Evolutionary conservation across 2,113 vertebrate genomes (phyloP).

Genomic region (Atlantisia rogersi): DNA sequence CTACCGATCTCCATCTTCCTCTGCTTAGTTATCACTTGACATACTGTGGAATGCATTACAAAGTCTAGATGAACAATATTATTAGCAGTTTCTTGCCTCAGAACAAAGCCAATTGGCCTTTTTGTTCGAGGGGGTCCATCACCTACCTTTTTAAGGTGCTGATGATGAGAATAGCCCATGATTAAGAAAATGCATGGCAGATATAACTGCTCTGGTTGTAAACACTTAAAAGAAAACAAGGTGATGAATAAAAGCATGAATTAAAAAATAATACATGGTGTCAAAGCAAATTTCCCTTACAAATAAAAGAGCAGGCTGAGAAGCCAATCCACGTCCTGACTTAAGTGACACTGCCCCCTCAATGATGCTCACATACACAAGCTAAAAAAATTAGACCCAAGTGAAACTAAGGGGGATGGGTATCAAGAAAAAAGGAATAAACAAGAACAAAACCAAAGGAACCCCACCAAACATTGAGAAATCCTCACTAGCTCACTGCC

Average conservation of each 20-base stretch:
- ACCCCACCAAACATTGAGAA: neutral
- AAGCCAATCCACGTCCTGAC: neutral
- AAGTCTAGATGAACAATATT: neutral
- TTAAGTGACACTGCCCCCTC: neutral
- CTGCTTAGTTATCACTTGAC: neutral
- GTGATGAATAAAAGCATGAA: neutral
- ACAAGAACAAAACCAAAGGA: neutral
- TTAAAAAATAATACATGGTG: neutral
- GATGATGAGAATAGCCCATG: neutral
- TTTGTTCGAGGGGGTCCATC: neutral
- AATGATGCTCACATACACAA: neutral
- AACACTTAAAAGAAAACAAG: neutral
- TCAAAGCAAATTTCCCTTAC: neutral
- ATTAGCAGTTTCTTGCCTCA: neutral
- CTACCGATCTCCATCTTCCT: neutral
- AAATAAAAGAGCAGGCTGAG: neutral
- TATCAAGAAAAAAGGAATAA: neutral
- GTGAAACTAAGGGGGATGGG: neutral
- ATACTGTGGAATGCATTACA: neutral
- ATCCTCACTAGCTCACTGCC: neutral
- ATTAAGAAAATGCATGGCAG: neutral
- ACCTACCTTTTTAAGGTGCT: neutral
- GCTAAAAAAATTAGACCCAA: neutral
- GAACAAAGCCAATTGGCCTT: neutral
- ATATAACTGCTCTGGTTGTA: neutral